These are phyloP conservation scores for Syngnathus acus DNA, from an alignment of 2,797 vertebrate species.

Conservation along the genomic window DNA sequence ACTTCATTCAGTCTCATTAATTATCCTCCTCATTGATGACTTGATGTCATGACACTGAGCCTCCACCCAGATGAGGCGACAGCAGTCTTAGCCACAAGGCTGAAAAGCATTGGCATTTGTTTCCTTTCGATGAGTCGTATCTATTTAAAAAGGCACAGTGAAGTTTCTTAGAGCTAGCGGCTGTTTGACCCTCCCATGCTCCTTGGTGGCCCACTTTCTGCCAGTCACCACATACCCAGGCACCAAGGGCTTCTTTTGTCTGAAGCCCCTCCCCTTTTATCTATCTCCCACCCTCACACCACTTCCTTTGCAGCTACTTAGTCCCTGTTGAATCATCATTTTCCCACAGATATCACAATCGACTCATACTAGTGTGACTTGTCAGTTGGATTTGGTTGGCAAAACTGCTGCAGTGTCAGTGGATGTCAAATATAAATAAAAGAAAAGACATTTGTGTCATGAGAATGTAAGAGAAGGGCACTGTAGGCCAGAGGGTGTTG, in stretches of 20 bases:
- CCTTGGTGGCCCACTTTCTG: slow-evolving; percentile 47
- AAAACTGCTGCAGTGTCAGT: slow-evolving; percentile 12
- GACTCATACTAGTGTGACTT: slow-evolving; percentile 35
- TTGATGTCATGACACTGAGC: not conserved
- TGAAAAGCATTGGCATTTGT: not conserved
- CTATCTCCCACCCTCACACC: slow-evolving; percentile 16
- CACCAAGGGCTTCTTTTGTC: slow-evolving; percentile 37
- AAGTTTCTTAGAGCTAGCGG: slow-evolving; percentile 26
- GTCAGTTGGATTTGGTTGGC: slow-evolving; percentile 32
- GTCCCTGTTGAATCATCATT: slow-evolving; percentile 32
- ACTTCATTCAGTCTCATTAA: slow-evolving; percentile 1
- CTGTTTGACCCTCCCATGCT: slow-evolving; percentile 39
- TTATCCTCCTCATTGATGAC: slow-evolving; percentile 1
- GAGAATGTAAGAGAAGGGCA: slow-evolving; percentile 29
- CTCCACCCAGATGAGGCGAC: slow-evolving; percentile 4
- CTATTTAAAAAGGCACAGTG: not conserved
- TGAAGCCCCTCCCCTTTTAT: slow-evolving; percentile 16
- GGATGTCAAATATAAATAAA: not conserved
- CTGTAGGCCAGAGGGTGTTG: slow-evolving; percentile 16
- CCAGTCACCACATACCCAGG: slow-evolving; percentile 55
- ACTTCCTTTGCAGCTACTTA: slow-evolving; percentile 35
- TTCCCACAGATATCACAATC: slow-evolving; percentile 39
- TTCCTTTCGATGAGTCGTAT: not conserved
- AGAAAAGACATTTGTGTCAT: slow-evolving; percentile 14
- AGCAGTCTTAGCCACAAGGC: not conserved